Conservation (phyloP, 2,797 vertebrate genomes). For the Aldrovandia affinis region DNA sequence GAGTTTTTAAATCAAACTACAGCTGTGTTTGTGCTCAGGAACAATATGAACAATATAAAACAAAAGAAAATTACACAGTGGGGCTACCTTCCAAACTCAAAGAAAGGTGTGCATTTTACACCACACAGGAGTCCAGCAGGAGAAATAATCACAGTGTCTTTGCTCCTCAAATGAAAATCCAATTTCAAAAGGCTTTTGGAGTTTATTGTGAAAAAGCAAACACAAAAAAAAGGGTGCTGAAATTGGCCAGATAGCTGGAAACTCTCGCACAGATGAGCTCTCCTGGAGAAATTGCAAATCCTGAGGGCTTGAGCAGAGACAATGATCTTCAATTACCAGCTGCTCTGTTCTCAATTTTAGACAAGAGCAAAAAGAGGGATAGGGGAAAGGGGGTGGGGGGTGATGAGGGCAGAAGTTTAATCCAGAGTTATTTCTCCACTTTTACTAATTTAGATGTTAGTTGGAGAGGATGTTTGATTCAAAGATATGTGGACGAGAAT, state of each 20-base stretch:
- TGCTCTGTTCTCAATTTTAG: constrained; percentile 75
- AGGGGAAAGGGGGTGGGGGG: constrained; percentile 35
- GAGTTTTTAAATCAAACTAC: background rate
- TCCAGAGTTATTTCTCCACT: background rate
- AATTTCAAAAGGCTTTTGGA: constrained; percentile 69
- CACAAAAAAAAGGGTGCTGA: constrained; percentile 53
- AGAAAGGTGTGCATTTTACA: background rate
- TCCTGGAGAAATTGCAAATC: constrained; percentile 64
- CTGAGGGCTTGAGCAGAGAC: constrained; percentile 73
- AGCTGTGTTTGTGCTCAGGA: background rate
- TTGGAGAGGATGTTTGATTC: background rate
- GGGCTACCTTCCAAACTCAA: background rate
- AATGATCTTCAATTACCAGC: constrained; percentile 83
- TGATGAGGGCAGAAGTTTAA: no score
- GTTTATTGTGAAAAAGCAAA: constrained; percentile 61
- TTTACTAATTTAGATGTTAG: background rate
- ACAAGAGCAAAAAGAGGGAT: constrained; percentile 60
- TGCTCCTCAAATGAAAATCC: constrained; percentile 74
- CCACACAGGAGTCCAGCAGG: constrained; percentile 58
- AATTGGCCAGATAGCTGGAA: constrained; percentile 58
- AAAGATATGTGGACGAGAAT: background rate
- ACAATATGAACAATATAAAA: background rate
- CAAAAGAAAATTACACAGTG: background rate
- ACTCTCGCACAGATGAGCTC: constrained; percentile 63
- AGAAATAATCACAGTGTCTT: constrained; percentile 62